Evolutionary conservation across 2,113 vertebrate genomes (phyloP), one percentile per base, ranked within the genome.

Genomic region (Paracanthobrama guichenoti): DNA sequence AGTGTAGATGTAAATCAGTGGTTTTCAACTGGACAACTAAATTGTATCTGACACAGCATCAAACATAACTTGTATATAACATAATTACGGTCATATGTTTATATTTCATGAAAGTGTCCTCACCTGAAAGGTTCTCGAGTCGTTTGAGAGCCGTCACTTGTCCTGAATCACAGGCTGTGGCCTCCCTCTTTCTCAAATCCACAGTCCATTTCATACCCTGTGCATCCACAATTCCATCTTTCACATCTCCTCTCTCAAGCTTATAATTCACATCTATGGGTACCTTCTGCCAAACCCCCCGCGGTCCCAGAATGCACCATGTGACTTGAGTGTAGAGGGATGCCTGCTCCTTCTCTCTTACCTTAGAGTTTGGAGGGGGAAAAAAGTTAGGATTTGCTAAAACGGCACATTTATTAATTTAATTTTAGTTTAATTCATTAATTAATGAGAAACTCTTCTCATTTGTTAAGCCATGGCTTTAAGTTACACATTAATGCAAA

Each of bases 261-360:
- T 79, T 74, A 59, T 84, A 48, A 89, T 92, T 90, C 44, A 88
- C 88, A 26, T 79, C 60, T 88, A 86, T 91, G 11, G 92, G 89
- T 0, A 93, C 35, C 66, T 92, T 88, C 35, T 91, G 84, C 93
- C 93, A 94, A 73, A 39, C 31, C 3, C 86, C 88, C 0, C 59
- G 12, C 0, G 1, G 31, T 62, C 83, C 84, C 86, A 87, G 16
- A 79, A 94, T 90, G 76, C 92, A 94, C 93, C 92, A 94, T 0
- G 81, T 53, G 35, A 93, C 90, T 8, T 55, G 11, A 35, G 0
- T n/a, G 75, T 90, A 92, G 24, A 91, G 4, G 22, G 39, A 64
- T 0, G 86, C 87, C 82, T 92, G 88, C 1, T 91, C 86, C 57
- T 48, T 90, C 6, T 28, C 14, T 74, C 50, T 91, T 28, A 82